Percentiles rank a stretch among this genome's conserved stretches.
Evolutionary conservation across 2,113 vertebrate genomes (phyloP).

Genomic region (Neodon shergylaensis): DNA sequence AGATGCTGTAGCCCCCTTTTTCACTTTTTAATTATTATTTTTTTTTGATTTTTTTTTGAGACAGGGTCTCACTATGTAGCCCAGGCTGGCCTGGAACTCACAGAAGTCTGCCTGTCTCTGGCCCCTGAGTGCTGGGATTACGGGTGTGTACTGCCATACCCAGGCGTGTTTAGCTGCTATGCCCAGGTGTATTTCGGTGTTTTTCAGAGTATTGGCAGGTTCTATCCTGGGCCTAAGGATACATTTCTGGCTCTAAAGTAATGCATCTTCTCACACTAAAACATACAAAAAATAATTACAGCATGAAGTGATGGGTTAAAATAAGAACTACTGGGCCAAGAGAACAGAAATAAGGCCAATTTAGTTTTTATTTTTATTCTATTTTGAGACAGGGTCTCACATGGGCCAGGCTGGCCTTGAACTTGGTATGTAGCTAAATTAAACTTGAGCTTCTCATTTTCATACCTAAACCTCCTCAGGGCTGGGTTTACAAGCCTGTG

Average conservation of each 20-base stretch:
- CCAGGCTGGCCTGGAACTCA: neutral
- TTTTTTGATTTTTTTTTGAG: neutral
- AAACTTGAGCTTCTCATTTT: neutral
- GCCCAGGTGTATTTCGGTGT: neutral
- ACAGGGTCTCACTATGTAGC: neutral
- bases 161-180: neutral
- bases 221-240: neutral
- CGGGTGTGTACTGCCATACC: too few relatives aligned
- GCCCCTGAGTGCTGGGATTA: neutral
- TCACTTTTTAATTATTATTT: neutral
- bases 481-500: neutral
- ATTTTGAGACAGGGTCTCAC: neutral
- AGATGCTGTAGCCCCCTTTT: neutral
- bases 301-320: neutral
- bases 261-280: neutral
- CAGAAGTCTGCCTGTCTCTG: neutral
- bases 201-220: neutral
- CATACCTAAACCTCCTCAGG: too few relatives aligned
- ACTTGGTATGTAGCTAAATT: neutral
- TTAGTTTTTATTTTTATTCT: neutral
- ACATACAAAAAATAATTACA: constrained; percentile 10
- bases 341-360: constrained; percentile 6
- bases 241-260: neutral
- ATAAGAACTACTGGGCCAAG: neutral
- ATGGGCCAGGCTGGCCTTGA: neutral